Conservation (phyloP, 2,797 vertebrate genomes). For the Cercopithecus hamlyni region DNA sequence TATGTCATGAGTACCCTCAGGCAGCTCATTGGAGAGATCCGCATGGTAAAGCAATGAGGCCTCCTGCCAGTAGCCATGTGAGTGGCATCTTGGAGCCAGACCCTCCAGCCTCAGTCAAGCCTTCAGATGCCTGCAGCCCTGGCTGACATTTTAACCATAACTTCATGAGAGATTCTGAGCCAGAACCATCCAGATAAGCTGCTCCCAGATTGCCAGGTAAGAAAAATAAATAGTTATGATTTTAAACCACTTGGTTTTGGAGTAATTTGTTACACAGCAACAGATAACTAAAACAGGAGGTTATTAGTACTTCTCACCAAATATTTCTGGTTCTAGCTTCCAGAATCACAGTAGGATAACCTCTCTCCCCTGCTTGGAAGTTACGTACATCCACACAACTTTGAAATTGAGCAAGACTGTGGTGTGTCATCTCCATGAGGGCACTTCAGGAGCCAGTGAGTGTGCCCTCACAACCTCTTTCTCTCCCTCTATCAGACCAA, state of each 20-base stretch:
- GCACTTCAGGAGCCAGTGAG: not conserved
- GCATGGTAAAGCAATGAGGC: not conserved
- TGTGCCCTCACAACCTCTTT: not conserved
- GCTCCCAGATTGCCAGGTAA: not conserved
- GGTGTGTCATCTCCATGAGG: not conserved
- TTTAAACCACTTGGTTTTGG: not conserved
- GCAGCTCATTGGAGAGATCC: not conserved
- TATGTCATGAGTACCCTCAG: not conserved
- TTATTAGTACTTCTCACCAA: not conserved
- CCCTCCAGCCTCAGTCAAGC: not conserved
- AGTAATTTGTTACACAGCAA: not conserved
- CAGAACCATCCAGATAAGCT: not conserved
- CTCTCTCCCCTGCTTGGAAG: not conserved
- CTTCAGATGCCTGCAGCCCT: not conserved
- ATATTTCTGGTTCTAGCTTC: not conserved
- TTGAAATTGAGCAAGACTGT: not conserved
- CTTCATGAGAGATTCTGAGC: not conserved
- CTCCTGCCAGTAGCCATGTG: not conserved
- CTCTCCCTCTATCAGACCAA: not conserved
- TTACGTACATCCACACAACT: not conserved
- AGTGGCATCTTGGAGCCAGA: not conserved
- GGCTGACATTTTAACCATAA: not conserved
- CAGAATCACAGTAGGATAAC: not conserved
- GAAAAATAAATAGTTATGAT: not conserved
- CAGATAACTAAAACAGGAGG: not conserved